Conservation (phyloP, 1,140 invertebrate species). For the Tyrophagus putrescentiae region DNA sequence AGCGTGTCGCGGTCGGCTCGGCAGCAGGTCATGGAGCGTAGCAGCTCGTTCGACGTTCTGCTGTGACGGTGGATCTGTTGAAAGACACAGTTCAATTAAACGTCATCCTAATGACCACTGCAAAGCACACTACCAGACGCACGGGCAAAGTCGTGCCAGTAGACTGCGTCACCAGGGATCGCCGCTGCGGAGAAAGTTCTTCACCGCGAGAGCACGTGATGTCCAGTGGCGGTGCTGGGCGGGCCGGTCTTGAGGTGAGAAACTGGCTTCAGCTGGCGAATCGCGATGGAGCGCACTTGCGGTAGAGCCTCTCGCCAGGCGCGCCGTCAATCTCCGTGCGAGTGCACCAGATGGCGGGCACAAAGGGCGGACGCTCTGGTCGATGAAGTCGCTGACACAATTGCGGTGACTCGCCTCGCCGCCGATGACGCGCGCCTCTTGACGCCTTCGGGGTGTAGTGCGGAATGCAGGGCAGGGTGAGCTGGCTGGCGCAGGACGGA, state of each 20-base stretch:
- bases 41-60: conserved; percentile 42
- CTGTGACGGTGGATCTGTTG: conserved; percentile 28
- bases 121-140: conserved; percentile 41
- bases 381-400: conserved; percentile 57
- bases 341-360: conserved; percentile 82
- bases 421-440: too few relatives aligned
- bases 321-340: conserved; percentile 78
- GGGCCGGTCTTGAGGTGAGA: conserved; percentile 49
- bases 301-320: conserved; percentile 70
- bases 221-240: conserved; percentile 53
- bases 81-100: neutral
- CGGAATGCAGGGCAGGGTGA: conserved; percentile 64
- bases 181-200: too few relatives aligned
- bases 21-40: conserved; percentile 51
- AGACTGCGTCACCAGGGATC: too few relatives aligned
- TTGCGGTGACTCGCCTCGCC: conserved; percentile 13
- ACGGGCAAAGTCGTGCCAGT: conserved; percentile 58
- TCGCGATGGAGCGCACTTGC: conserved; percentile 69
- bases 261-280: conserved; percentile 70
- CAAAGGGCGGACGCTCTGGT: conserved; percentile 62
- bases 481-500: conserved; percentile 55
- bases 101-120: neutral
- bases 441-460: conserved; percentile 29
- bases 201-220: conserved; percentile 64
- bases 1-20: conserved; percentile 74